Percentiles rank a stretch among this genome's conserved stretches.
phyloP scores from a whole-genome alignment of 2,113 vertebrate genomes.

The Jacana jacana region DNA sequence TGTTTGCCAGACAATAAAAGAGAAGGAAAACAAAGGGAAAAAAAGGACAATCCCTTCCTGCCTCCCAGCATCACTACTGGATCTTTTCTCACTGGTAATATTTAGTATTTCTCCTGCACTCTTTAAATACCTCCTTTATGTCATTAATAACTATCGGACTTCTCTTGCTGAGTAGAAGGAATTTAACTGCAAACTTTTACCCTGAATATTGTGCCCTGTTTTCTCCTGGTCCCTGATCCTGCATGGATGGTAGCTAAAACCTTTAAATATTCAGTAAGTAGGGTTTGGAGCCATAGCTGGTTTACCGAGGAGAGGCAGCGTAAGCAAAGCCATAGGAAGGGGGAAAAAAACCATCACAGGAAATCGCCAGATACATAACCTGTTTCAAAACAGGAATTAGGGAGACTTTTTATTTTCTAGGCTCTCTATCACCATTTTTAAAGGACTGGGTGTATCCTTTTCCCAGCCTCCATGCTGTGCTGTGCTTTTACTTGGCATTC shows the following conservation, averaged over 20 bases:
- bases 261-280: background rate
- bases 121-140: background rate
- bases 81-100: background rate
- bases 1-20: background rate
- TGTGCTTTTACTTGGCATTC: background rate
- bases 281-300: background rate
- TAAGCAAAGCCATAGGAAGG: background rate
- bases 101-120: background rate
- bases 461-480: rapidly evolving
- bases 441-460: background rate
- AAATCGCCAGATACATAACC: background rate
- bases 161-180: background rate
- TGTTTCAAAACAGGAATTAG: background rate
- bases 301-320: background rate
- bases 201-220: background rate
- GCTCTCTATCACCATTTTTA: background rate
- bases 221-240: background rate
- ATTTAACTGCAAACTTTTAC: background rate
- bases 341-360: rapidly evolving
- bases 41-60: background rate
- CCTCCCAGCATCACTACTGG: background rate
- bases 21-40: rapidly evolving
- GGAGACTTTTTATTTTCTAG: background rate
- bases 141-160: background rate
- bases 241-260: background rate